phyloP scores from a whole-genome alignment of 2,113 vertebrate species.

The Burhinus oedicnemus region DNA sequence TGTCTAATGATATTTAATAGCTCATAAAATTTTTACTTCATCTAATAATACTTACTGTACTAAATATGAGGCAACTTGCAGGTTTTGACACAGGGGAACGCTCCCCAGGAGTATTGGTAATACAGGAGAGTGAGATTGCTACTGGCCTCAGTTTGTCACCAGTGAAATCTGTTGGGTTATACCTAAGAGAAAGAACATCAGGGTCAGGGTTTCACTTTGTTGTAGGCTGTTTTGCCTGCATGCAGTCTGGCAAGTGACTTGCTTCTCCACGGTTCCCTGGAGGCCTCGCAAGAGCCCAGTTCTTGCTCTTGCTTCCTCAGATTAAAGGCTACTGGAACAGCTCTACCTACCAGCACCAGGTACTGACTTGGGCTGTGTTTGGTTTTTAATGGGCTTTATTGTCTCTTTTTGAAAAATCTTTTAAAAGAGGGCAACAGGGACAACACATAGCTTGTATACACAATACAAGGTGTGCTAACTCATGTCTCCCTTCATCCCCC shows the following conservation, averaged over 20 bases:
- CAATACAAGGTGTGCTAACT: not conserved
- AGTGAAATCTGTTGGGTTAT: not conserved
- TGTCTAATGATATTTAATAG: not conserved
- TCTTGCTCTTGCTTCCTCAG: not conserved
- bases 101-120: not conserved
- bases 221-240: not conserved
- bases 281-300: not conserved
- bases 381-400: not conserved
- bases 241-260: accelerated
- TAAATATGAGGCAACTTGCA: not conserved
- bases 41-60: not conserved
- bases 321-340: not conserved
- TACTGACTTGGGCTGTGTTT: not conserved
- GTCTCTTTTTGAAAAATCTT: not conserved
- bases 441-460: accelerated
- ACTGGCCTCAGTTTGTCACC: accelerated
- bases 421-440: accelerated
- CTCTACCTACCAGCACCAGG: not conserved
- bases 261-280: not conserved
- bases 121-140: not conserved
- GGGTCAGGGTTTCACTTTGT: not conserved
- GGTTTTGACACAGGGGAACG: not conserved
- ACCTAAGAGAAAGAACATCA: not conserved
- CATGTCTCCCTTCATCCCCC: not conserved
- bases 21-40: not conserved